Evolutionary conservation across 37 sponge, comb jelly and placozoan species (phyloP).

Genomic region (Hormiphora californensis): DNA sequence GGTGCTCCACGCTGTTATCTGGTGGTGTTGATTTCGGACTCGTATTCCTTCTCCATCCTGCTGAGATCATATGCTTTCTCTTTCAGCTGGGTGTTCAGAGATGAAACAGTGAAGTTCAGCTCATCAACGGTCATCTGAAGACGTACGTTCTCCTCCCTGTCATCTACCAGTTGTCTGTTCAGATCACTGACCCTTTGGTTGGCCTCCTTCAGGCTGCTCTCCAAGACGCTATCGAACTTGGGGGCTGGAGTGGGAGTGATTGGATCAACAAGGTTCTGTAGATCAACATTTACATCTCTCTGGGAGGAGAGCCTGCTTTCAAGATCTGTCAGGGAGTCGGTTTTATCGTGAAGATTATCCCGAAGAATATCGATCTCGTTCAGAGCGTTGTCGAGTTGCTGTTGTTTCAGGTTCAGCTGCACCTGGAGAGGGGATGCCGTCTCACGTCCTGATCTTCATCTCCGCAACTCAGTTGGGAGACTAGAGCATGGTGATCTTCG

Average conservation of each 20-base stretch:
- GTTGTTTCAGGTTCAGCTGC: constrained; percentile 28
- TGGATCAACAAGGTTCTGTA: not conserved
- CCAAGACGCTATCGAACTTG: not conserved
- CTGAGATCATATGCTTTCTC: not conserved
- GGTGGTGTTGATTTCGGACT: constrained; percentile 20
- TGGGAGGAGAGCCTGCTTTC: not conserved
- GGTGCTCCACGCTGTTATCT: not conserved
- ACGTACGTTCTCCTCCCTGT: not conserved
- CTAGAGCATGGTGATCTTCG: not conserved
- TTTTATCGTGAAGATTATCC: not conserved
- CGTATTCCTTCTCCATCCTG: constrained; percentile 41
- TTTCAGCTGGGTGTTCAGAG: not conserved
- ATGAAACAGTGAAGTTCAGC: not conserved
- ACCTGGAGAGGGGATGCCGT: not conserved
- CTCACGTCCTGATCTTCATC: not conserved
- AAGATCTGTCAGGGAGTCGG: not conserved
- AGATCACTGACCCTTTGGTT: not conserved
- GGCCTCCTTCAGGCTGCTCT: constrained; percentile 4
- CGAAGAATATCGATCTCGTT: not conserved
- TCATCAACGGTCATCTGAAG: constrained; percentile 5
- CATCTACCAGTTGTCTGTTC: constrained; percentile 40
- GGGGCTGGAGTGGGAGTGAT: constrained; percentile 39
- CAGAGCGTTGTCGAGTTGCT: constrained; percentile 14
- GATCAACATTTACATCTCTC: constrained; percentile 15
- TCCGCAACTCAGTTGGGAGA: not conserved